phyloP scores from a whole-genome alignment of 2,888 invertebrate species.

The Mimachlamys varia region DNA sequence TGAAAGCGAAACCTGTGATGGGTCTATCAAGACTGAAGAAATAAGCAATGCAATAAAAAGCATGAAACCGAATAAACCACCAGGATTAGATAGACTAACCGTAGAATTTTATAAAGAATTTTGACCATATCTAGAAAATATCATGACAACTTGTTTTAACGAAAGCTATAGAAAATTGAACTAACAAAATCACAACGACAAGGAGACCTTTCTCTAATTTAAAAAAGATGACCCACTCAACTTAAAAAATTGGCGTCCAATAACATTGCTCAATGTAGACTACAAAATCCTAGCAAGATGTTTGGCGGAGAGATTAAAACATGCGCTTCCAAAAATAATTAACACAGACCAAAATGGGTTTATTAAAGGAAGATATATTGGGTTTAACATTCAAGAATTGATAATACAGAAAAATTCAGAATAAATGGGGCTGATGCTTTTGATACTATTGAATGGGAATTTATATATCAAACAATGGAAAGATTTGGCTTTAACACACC shows the following conservation, averaged over 20 bases:
- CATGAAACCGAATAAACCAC: conserved; percentile 40
- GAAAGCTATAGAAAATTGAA: not conserved
- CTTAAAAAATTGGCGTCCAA: conserved; percentile 43
- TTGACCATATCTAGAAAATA: not conserved
- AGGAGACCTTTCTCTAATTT: conserved; percentile 10
- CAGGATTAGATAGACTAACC: conserved; percentile 9
- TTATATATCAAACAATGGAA: conserved; percentile 17
- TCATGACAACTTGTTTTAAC: not conserved
- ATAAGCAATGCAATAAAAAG: too few relatives aligned
- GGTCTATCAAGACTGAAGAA: too few relatives aligned
- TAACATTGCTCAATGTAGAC: conserved; percentile 40
- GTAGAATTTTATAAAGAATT: conserved; percentile 37
- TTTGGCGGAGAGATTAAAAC: conserved; percentile 39
- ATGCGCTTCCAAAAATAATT: conserved; percentile 2
- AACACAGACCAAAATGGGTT: conserved; percentile 37
- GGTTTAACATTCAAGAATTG: conserved; percentile 37
- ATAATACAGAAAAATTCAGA: conserved; percentile 39
- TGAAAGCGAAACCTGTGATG: too few relatives aligned
- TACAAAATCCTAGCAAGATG: too few relatives aligned
- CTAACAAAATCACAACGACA: not conserved
- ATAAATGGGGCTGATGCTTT: conserved; percentile 50
- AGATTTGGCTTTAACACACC: conserved; percentile 19
- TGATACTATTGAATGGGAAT: conserved; percentile 42
- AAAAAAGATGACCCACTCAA: conserved; percentile 37
- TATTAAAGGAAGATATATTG: conserved; percentile 34